Evolutionary conservation across 2,113 vertebrate genomes (phyloP).

Genomic region (Rissa tridactyla): DNA sequence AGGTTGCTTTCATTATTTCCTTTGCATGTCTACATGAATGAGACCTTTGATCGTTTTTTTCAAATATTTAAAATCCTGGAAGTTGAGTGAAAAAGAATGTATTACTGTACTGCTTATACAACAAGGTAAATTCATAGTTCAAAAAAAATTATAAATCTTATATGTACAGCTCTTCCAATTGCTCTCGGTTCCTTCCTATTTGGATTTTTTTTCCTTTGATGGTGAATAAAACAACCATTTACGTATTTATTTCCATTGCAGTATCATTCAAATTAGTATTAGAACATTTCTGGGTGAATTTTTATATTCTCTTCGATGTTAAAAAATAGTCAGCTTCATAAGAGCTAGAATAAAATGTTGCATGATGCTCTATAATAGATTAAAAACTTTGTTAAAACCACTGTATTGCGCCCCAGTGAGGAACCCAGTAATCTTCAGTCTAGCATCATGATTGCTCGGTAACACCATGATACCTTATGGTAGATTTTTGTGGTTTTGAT

Average conservation of each 20-base stretch:
- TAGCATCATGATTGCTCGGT: not conserved
- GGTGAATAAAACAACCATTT: not conserved
- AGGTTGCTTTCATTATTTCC: not conserved
- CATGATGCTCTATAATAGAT: not conserved
- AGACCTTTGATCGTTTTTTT: not conserved
- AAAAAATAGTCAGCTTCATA: not conserved
- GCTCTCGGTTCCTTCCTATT: not conserved
- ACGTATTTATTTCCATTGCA: not conserved
- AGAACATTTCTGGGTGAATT: not conserved
- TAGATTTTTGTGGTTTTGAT: not conserved
- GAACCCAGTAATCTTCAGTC: not conserved
- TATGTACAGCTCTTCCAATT: not conserved
- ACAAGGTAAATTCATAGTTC: not conserved
- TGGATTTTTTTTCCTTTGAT: not conserved
- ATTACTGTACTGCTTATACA: not conserved
- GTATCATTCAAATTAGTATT: not conserved
- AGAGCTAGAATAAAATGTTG: not conserved
- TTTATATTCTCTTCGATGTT: not conserved
- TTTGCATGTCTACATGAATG: accelerated
- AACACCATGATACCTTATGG: not conserved
- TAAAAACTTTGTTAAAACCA: not conserved
- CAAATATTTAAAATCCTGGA: not conserved
- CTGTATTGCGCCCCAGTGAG: not conserved
- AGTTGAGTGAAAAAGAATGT: not conserved
- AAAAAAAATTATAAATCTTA: not conserved